These are phyloP conservation scores for Sterna hirundo DNA, from an alignment of 2,113 vertebrate genomes.

Conservation along the genomic window DNA sequence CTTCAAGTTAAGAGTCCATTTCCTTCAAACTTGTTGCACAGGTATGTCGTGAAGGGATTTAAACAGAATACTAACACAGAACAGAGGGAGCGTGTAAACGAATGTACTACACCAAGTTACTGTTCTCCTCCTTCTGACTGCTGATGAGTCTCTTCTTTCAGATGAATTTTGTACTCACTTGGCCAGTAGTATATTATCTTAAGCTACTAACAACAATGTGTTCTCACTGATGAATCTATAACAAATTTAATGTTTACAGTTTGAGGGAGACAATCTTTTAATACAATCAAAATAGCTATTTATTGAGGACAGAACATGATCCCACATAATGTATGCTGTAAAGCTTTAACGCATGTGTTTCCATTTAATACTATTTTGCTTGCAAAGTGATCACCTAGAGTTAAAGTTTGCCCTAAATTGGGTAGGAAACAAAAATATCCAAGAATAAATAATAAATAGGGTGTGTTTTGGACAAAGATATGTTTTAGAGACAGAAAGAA, in stretches of 20 bases:
- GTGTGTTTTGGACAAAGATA: constrained; percentile 25
- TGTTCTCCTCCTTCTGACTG: background rate
- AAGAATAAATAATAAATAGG: constrained; percentile 59
- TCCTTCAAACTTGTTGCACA: background rate
- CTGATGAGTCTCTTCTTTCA: background rate
- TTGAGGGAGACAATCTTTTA: background rate
- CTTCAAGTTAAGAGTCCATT: background rate
- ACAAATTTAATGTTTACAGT: background rate
- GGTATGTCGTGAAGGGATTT: background rate
- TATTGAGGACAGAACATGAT: background rate
- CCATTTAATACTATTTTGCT: constrained; percentile 57
- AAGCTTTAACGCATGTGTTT: constrained; percentile 24
- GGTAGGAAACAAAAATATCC: constrained; percentile 37
- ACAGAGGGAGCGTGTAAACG: background rate
- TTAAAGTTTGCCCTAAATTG: background rate
- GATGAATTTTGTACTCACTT: background rate
- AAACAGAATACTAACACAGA: background rate
- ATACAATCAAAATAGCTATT: constrained; percentile 31
- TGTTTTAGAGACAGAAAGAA: constrained; percentile 26
- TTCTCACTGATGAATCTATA: background rate
- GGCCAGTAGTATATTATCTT: background rate
- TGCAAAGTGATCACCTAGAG: constrained; percentile 48
- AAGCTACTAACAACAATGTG: background rate
- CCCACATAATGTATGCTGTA: background rate
- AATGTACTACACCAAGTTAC: background rate